phyloP scores from a whole-genome alignment of 2,113 vertebrate species.

The Copsychus sechellarum region DNA sequence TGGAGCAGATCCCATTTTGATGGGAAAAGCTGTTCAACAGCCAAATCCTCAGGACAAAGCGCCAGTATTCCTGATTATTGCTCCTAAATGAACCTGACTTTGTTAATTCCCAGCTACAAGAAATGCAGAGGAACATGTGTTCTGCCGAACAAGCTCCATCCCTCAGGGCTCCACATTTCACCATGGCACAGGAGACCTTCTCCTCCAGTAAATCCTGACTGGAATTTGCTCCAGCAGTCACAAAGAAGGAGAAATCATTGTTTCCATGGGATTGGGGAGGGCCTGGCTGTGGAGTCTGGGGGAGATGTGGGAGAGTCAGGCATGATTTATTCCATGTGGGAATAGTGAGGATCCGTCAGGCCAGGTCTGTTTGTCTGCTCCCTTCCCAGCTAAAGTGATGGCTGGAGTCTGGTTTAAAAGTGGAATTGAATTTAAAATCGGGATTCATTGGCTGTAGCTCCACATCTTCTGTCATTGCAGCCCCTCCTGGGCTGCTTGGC shows the following conservation, averaged over 20 bases:
- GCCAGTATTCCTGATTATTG: neutral
- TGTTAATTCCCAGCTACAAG: neutral
- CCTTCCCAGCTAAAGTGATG: neutral
- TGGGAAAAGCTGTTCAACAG: neutral
- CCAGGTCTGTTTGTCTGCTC: neutral
- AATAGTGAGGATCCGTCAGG: rapidly evolving
- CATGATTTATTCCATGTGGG: rapidly evolving
- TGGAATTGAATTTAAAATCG: neutral
- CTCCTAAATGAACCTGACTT: neutral
- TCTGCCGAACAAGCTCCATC: neutral
- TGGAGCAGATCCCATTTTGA: neutral
- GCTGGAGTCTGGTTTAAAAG: neutral
- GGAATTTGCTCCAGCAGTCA: neutral
- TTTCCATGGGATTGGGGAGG: rapidly evolving
- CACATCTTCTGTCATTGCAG: rapidly evolving
- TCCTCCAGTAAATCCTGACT: neutral
- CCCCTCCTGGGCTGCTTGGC: neutral
- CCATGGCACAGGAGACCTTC: neutral
- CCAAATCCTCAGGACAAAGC: neutral
- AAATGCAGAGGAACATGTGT: neutral
- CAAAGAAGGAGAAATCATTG: neutral
- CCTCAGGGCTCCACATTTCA: neutral
- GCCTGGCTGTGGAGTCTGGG: neutral
- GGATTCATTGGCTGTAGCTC: neutral
- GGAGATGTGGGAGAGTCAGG: neutral